phyloP scores from a whole-genome alignment of 2,113 vertebrate species.

The Platichthys stellatus region DNA sequence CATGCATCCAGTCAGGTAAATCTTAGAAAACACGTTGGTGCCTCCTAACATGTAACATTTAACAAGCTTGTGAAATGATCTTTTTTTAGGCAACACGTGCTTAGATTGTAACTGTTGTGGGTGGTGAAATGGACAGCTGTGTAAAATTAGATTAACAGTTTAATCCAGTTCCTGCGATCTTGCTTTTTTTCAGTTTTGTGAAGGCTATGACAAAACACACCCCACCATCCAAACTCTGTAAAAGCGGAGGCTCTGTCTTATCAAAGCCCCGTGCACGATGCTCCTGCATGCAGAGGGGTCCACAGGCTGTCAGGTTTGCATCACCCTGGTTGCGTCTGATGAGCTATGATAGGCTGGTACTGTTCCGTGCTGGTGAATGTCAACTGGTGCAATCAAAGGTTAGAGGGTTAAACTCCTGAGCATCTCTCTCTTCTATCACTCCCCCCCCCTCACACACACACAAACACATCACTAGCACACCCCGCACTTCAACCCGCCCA shows the following conservation, averaged over 20 bases:
- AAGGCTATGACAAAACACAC: too few species aligned
- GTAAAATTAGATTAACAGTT: background rate
- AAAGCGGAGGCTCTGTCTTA: background rate
- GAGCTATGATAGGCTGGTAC: too few species aligned
- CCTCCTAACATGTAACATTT: too few species aligned
- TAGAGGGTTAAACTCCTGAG: background rate
- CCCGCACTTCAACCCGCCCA: background rate
- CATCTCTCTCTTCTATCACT: too few species aligned
- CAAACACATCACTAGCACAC: background rate
- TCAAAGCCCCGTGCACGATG: background rate
- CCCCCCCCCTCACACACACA: too few species aligned
- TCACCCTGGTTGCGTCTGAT: background rate
- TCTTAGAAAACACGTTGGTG: too few species aligned
- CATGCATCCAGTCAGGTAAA: too few species aligned
- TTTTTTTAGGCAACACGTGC: too few species aligned
- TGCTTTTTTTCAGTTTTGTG: background rate
- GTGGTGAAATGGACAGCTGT: background rate
- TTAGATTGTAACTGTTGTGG: background rate
- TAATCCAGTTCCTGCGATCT: background rate
- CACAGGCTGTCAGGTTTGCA: background rate
- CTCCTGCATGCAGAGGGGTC: background rate
- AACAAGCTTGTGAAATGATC: too few species aligned
- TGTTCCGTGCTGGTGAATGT: background rate
- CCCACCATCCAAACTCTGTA: background rate
- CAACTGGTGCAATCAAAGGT: constrained; percentile 15